Evolutionary conservation across 2,888 invertebrate genomes (phyloP).

Genomic region (Pandemis corylana): DNA sequence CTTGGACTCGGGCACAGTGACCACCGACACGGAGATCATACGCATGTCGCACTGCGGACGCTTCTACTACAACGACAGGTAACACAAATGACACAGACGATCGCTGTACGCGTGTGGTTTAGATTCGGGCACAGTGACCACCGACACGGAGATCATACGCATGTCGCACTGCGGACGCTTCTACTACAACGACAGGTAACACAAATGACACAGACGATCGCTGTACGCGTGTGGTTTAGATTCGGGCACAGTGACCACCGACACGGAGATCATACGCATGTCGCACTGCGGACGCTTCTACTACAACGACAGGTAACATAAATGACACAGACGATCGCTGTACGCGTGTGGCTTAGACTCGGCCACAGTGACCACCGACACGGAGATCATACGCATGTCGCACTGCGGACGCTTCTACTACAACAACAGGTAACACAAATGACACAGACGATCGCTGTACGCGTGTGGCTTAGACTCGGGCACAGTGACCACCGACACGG

Average conservation of each 20-base stretch:
- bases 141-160: conserved; percentile 97
- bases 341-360: conserved; percentile 98
- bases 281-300: conserved; percentile 98
- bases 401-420: conserved; percentile 98
- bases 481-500: no score
- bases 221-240: conserved; percentile 98
- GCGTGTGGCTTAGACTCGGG: no score
- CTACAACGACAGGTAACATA: conserved; percentile 91
- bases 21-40: conserved; percentile 98
- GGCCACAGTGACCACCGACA: conserved; percentile 97
- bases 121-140: conserved; percentile 97
- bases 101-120: conserved; percentile 97
- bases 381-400: conserved; percentile 98
- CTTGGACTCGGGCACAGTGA: conserved; percentile 96
- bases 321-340: conserved; percentile 93
- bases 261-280: conserved; percentile 98
- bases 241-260: conserved; percentile 97
- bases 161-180: conserved; percentile 99
- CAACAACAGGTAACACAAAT: conserved; percentile 91
- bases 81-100: conserved; percentile 90
- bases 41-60: conserved; percentile 99
- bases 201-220: conserved; percentile 92
- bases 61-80: conserved; percentile 95
- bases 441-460: no score
- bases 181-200: conserved; percentile 92